Conservation (phyloP, 2,888 invertebrate species). For the Xiphydria camelus region DNA sequence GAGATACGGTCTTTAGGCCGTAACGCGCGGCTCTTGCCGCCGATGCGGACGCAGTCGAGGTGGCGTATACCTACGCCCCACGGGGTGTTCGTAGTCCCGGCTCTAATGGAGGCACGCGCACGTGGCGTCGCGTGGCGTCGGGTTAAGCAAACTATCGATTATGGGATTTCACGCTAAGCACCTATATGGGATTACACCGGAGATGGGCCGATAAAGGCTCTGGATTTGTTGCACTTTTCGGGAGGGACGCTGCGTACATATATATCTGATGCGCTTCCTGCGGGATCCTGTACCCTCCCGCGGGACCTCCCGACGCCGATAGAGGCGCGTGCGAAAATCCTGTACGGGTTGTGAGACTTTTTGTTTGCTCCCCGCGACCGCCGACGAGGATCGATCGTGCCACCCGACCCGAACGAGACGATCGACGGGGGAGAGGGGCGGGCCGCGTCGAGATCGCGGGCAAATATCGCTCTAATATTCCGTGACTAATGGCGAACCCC, state of each 20-base stretch:
- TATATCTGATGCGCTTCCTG: too few species aligned
- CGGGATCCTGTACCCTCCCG: too few species aligned
- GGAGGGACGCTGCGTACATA: neutral
- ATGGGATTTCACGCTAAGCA: slow-evolving; percentile 58
- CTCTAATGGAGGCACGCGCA: slow-evolving; percentile 49
- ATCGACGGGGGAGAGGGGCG: too few species aligned
- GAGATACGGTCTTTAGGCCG: slow-evolving; percentile 48
- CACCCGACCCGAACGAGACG: neutral
- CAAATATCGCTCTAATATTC: slow-evolving; percentile 40
- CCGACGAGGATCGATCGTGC: neutral
- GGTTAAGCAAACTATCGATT: slow-evolving; percentile 59
- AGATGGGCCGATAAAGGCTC: slow-evolving; percentile 50
- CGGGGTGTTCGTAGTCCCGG: too few species aligned
- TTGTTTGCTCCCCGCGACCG: too few species aligned
- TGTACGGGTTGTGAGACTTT: neutral
- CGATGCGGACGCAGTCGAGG: too few species aligned
- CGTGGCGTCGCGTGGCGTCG: slow-evolving; percentile 55
- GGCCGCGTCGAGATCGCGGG: too few species aligned
- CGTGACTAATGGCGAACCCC: slow-evolving; percentile 39
- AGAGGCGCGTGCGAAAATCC: neutral
- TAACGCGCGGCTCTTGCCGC: too few species aligned
- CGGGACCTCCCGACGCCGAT: too few species aligned
- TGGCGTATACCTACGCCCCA: too few species aligned
- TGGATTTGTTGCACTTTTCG: slow-evolving; percentile 55
- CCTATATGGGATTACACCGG: slow-evolving; percentile 56